Evolutionary conservation across 2,888 invertebrate species (phyloP).

Genomic region (Tetheella fluctuosa): DNA sequence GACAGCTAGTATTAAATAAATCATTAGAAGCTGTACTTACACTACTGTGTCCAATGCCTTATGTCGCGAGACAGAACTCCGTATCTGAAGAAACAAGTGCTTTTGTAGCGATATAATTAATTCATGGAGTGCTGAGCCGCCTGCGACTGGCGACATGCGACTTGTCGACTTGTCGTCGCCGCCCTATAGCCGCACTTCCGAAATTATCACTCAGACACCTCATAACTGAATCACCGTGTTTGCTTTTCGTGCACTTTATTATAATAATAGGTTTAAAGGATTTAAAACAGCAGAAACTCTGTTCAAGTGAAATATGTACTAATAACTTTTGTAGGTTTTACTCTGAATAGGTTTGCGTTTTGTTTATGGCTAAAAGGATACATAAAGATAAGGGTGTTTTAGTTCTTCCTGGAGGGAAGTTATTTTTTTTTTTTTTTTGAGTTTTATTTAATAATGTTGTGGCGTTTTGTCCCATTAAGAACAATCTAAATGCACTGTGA

Average conservation of each 20-base stretch:
- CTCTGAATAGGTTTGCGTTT: too few species aligned
- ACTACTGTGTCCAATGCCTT: constrained; percentile 29
- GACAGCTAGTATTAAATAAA: too few species aligned
- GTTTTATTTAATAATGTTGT: too few species aligned
- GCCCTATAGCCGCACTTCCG: not conserved
- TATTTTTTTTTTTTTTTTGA: too few species aligned
- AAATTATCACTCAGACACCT: not conserved
- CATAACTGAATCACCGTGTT: not conserved
- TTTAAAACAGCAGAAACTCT: not conserved
- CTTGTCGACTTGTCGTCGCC: constrained; percentile 27
- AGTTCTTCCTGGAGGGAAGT: too few species aligned
- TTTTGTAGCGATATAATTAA: constrained; percentile 55
- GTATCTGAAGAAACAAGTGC: constrained; percentile 48
- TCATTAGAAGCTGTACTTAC: not conserved
- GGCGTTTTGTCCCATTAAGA: too few species aligned
- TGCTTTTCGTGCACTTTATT: not conserved
- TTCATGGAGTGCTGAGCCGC: constrained; percentile 48
- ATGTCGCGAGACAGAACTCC: constrained; percentile 41
- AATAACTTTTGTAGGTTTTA: too few species aligned
- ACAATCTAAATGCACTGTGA: too few species aligned
- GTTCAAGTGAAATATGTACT: too few species aligned
- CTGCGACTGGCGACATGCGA: constrained; percentile 30
- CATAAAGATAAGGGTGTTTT: too few species aligned
- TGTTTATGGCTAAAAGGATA: too few species aligned
- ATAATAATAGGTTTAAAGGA: not conserved